Conservation (phyloP, 2,797 vertebrate genomes). For the Echeneis naucrates region DNA sequence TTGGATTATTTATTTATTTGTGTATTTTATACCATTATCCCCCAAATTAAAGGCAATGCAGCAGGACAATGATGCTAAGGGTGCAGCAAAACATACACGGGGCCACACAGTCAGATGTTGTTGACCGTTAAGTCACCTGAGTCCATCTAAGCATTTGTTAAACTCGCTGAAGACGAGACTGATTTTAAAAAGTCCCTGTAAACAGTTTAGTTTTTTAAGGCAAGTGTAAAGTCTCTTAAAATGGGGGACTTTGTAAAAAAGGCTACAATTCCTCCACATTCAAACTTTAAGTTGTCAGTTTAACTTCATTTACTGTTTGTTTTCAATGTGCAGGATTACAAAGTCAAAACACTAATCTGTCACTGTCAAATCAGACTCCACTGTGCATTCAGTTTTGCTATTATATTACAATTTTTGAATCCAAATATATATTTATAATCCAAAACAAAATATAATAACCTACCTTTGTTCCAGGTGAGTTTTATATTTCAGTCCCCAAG, state of each 20-base stretch:
- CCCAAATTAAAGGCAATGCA: background rate
- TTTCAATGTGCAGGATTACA: constrained; percentile 14
- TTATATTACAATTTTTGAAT: constrained; percentile 45
- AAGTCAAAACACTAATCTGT: constrained; percentile 21
- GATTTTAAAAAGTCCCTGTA: constrained; percentile 2
- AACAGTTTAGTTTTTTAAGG: constrained; percentile 17
- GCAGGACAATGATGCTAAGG: background rate
- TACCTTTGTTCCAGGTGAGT: constrained; percentile 35
- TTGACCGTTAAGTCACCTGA: background rate
- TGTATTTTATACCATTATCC: background rate
- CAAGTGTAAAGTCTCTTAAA: background rate
- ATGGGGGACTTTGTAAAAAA: background rate
- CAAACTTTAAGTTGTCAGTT: background rate
- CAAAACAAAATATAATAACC: constrained; percentile 39
- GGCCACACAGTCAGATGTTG: background rate
- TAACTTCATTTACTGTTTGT: background rate
- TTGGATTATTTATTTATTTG: too few relatives aligned
- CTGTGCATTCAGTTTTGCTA: constrained; percentile 40
- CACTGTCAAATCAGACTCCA: constrained; percentile 39
- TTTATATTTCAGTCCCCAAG: constrained; percentile 29
- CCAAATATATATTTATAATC: constrained; percentile 34
- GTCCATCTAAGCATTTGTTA: background rate
- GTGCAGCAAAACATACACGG: background rate
- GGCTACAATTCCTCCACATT: background rate
- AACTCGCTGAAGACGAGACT: background rate